Evolutionary conservation across 2,113 vertebrate genomes (phyloP), one percentile per base, ranked within the genome.

Genomic region (Carettochelys insculpta): DNA sequence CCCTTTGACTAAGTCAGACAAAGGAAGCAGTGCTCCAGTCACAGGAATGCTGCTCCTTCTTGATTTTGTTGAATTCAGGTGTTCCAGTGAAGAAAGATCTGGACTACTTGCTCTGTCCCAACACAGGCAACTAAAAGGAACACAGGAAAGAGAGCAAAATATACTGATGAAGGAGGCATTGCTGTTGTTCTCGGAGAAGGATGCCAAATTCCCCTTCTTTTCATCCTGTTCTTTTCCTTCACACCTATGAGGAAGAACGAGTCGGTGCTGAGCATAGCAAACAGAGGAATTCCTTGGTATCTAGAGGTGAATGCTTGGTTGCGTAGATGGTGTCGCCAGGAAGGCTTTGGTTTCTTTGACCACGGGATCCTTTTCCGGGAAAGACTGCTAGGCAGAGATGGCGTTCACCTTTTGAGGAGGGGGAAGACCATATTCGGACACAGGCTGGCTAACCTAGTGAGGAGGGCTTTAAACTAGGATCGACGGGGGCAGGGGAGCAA

Each of bases 31-130:
- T n/a, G 34, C 16, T 65, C 58, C n/a, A 34, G 17, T 34, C 34
- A n/a, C 58, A 19, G 6, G 16, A n/a, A 34, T 65, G 2, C 43
- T 87, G n/a, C n/a, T n/a, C 27, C 53, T 53, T 5, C 7, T 58
- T 14, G 8, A 25, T 41, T 50, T 75, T 20, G 6, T 13, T 80
- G 56, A 50, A 6, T 4, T 13, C 12, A 83, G 11, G 31, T 9
- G 17, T 11, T 51, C 3, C 0, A 1, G 3, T 22, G 25, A 80
- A 2, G 38, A 8, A 13, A 10, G 20, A 54, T 58, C 8, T 61
- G 29, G n/a, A 38, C 17, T 20, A 41, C 31, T 80, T 86, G 22
- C 12, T 73, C 13, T 19, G 11, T 5, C 5, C 11, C 80, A 61
- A 8, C 17, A 54, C 8, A 38, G 10, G 19, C 68, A 73, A 43